phyloP scores from a whole-genome alignment of 2,113 vertebrate genomes.

The Ciconia stormi region DNA sequence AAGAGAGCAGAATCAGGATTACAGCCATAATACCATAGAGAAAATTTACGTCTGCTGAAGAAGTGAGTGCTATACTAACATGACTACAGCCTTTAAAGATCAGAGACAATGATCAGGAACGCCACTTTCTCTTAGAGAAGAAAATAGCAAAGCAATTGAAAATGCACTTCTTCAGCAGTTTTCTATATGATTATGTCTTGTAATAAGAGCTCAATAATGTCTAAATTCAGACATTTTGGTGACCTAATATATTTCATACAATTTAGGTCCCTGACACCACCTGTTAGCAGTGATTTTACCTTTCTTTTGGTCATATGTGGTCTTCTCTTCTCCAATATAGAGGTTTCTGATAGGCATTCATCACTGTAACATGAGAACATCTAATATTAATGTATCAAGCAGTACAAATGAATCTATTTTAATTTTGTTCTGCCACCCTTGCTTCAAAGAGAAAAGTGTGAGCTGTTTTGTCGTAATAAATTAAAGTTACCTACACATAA shows the following conservation, averaged over 20 bases:
- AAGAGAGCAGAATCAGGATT: neutral
- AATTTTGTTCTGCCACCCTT: neutral
- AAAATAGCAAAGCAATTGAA: conserved; percentile 39
- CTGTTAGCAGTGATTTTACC: neutral
- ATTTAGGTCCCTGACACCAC: neutral
- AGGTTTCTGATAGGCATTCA: neutral
- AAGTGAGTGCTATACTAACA: neutral
- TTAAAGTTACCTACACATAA: neutral
- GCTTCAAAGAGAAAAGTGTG: neutral
- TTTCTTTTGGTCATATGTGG: neutral
- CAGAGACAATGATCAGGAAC: neutral
- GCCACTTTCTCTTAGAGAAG: neutral
- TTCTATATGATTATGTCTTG: neutral
- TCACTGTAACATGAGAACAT: neutral
- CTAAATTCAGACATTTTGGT: conserved; percentile 12
- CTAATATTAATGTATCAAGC: neutral
- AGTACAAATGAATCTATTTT: neutral
- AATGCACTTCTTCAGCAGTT: conserved; percentile 31
- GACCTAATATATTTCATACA: neutral
- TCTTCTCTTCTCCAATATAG: neutral
- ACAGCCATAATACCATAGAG: neutral
- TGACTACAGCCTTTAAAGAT: neutral
- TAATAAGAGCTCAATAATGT: neutral
- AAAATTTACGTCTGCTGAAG: neutral
- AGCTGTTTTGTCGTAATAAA: neutral